Conservation (phyloP, 2,113 vertebrate genomes). For the Gopherus evgoodei region DNA sequence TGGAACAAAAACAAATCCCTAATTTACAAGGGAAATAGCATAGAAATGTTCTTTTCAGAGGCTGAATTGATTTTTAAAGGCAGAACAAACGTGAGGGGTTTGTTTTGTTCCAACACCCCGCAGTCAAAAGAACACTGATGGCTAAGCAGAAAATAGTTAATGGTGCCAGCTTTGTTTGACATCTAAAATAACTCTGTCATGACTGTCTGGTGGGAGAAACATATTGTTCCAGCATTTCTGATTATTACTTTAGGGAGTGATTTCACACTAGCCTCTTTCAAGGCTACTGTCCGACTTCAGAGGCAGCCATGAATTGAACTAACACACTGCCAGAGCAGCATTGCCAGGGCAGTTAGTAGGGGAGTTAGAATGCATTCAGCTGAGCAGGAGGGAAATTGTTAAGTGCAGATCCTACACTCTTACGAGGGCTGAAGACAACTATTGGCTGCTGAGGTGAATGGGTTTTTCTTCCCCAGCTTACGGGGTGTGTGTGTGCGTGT, state of each 20-base stretch:
- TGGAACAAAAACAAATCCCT: slow-evolving; percentile 55
- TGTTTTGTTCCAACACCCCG: background rate
- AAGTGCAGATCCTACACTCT: background rate
- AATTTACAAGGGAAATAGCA: slow-evolving; percentile 29
- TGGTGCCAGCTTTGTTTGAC: slow-evolving; percentile 66
- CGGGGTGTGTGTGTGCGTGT: background rate
- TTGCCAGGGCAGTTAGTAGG: slow-evolving; percentile 16
- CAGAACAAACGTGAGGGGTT: accelerated
- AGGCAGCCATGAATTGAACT: slow-evolving; percentile 50
- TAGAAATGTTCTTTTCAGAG: background rate
- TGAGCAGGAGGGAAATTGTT: background rate
- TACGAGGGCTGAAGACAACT: background rate
- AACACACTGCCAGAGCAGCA: background rate
- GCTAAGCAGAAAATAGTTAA: slow-evolving; percentile 23
- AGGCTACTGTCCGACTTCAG: slow-evolving; percentile 82
- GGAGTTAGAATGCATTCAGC: background rate
- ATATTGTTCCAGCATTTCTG: slow-evolving; percentile 83
- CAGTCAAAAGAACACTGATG: background rate
- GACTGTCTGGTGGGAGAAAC: slow-evolving; percentile 85
- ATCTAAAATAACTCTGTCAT: slow-evolving; percentile 76
- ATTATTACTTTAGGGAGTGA: slow-evolving; percentile 86
- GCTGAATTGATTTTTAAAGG: background rate
- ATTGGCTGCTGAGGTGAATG: background rate
- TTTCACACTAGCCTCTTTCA: slow-evolving; percentile 78
- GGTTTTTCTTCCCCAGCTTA: background rate